Conservation (phyloP, 2,113 vertebrate genomes). For the Neomonachus schauinslandi region DNA sequence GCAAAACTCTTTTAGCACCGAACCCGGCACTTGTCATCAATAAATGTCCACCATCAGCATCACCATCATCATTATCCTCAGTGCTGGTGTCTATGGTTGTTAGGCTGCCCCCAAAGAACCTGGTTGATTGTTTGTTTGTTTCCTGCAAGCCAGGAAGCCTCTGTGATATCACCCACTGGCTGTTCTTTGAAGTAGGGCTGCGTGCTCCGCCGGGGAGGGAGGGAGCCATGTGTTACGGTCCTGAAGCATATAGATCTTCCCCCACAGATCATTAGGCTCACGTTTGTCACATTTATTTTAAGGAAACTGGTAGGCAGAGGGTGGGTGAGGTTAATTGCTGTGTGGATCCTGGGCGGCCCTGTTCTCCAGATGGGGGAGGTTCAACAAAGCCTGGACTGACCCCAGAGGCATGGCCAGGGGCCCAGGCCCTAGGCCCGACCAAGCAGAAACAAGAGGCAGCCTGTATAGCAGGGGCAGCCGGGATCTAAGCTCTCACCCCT, state of each 20-base stretch:
- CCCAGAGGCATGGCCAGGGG: constrained; percentile 5
- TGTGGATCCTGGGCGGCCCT: constrained; percentile 49
- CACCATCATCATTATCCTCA: background rate
- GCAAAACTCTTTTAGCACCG: background rate
- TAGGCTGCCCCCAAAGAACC: background rate
- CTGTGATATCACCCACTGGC: background rate
- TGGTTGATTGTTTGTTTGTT: constrained; percentile 59
- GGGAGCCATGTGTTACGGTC: constrained; percentile 63
- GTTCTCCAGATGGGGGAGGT: constrained; percentile 71
- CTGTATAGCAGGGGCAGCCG: background rate
- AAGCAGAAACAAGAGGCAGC: background rate
- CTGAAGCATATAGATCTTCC: constrained; percentile 74
- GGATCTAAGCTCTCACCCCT: background rate
- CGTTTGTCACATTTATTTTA: constrained; percentile 82
- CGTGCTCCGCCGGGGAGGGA: background rate
- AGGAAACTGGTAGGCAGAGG: constrained; percentile 76
- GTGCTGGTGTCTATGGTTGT: background rate
- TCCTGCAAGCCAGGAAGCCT: constrained; percentile 70
- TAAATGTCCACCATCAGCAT: background rate
- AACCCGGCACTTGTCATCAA: background rate
- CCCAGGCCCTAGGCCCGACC: background rate
- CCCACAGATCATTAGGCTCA: constrained; percentile 74
- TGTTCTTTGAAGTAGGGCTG: constrained; percentile 75
- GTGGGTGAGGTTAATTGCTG: constrained; percentile 79
- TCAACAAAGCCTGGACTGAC: constrained; percentile 36